These are phyloP conservation scores for Channallabes apus DNA, from an alignment of 2,797 vertebrate genomes.

Conservation along the genomic window DNA sequence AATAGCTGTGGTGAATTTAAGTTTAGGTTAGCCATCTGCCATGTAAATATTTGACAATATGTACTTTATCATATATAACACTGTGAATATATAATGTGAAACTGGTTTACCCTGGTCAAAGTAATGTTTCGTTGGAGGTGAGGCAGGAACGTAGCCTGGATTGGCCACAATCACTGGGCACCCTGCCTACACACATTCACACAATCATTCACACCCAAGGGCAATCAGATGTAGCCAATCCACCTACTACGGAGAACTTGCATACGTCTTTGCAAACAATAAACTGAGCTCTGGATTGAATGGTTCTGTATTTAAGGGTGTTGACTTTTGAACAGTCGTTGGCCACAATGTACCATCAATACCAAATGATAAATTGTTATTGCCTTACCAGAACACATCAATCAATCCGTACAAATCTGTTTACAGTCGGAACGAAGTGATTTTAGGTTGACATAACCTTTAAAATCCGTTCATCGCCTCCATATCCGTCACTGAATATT, in stretches of 20 bases:
- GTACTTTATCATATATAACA: too few relatives aligned
- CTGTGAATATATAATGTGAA: background rate
- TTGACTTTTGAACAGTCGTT: background rate
- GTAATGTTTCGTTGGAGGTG: conserved; percentile 9
- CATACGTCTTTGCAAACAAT: background rate
- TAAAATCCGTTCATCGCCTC: background rate
- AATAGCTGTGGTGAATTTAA: background rate
- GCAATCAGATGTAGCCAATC: background rate
- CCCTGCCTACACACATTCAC: background rate
- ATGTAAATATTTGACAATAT: too few relatives aligned
- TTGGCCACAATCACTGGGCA: background rate
- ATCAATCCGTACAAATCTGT: background rate
- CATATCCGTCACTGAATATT: conserved; percentile 17
- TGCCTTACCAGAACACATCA: background rate
- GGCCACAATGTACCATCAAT: too few relatives aligned
- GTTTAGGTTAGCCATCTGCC: conserved; percentile 7
- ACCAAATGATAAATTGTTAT: background rate
- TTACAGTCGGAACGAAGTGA: background rate
- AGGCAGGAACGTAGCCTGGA: background rate
- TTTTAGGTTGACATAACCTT: background rate
- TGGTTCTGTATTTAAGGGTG: background rate
- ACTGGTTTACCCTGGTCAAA: conserved; percentile 33
- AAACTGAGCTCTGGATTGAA: background rate
- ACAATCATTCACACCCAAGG: background rate
- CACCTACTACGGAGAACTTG: background rate